Evolutionary conservation across 2,113 vertebrate species (phyloP).

Genomic region (Phalacrocorax pelagicus): DNA sequence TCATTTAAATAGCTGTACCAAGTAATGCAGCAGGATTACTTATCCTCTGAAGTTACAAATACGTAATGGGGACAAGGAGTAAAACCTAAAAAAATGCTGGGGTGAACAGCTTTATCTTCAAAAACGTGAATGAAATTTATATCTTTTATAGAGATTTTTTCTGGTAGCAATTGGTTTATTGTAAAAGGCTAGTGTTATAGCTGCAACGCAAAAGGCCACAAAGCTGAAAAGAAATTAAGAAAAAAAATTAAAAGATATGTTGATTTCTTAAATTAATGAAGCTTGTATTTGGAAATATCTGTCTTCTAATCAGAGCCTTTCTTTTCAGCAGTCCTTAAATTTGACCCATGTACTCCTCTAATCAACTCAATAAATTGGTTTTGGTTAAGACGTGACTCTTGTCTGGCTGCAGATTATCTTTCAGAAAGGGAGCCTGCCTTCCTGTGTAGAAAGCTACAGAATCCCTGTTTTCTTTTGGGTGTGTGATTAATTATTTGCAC

Average conservation of each 20-base stretch:
- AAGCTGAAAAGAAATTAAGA: neutral
- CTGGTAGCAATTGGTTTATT: neutral
- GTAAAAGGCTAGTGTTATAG: neutral
- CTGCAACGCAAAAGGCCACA: neutral
- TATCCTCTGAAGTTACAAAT: neutral
- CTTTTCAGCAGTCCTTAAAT: neutral
- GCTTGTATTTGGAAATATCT: neutral
- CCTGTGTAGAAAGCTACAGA: neutral
- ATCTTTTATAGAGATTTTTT: neutral
- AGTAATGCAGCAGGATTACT: neutral
- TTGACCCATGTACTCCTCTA: neutral
- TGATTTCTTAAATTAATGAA: accelerated
- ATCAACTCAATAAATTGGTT: neutral
- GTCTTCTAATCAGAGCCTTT: neutral
- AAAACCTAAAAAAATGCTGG: neutral
- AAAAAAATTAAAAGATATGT: neutral
- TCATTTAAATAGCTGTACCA: neutral
- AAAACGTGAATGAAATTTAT: neutral
- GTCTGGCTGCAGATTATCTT: neutral
- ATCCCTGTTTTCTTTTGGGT: neutral
- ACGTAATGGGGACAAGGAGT: neutral
- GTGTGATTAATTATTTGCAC: neutral
- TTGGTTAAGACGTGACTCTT: neutral
- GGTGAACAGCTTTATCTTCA: neutral
- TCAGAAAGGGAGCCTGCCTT: neutral